Conservation (phyloP, 2,113 vertebrate genomes). For the Thamnophis sirtalis region DNA sequence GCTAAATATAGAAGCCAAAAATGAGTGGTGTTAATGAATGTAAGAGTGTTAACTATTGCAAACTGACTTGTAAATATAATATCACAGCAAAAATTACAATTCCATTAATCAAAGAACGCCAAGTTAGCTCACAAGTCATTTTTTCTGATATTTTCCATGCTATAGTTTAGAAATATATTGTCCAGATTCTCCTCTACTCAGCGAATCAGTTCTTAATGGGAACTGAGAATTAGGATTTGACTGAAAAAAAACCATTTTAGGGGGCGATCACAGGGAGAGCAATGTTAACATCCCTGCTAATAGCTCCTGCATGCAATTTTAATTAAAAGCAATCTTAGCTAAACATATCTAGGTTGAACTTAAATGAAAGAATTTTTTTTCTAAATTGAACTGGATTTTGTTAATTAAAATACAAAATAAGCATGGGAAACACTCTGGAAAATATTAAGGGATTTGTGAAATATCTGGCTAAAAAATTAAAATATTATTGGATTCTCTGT, state of each 20-base stretch:
- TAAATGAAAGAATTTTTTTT: slow-evolving; percentile 37
- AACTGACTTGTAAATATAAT: neutral
- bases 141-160: neutral
- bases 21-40: too few relatives aligned
- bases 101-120: neutral
- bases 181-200: neutral
- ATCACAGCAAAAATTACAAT: neutral
- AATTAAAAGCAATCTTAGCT: slow-evolving; percentile 61
- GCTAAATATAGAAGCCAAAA: neutral
- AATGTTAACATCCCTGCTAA: neutral
- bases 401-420: neutral
- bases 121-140: neutral
- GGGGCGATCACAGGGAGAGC: neutral
- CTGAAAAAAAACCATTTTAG: neutral
- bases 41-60: neutral
- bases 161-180: neutral
- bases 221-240: neutral
- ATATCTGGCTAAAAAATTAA: neutral
- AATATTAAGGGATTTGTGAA: neutral
- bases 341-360: slow-evolving; percentile 82
- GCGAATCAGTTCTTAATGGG: neutral
- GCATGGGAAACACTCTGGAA: neutral
- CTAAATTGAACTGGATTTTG: neutral
- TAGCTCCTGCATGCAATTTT: neutral
- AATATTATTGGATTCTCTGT: neutral